phyloP scores from a whole-genome alignment of 92 coral and sea anemone genomes.

The Pocillopora grandis region DNA sequence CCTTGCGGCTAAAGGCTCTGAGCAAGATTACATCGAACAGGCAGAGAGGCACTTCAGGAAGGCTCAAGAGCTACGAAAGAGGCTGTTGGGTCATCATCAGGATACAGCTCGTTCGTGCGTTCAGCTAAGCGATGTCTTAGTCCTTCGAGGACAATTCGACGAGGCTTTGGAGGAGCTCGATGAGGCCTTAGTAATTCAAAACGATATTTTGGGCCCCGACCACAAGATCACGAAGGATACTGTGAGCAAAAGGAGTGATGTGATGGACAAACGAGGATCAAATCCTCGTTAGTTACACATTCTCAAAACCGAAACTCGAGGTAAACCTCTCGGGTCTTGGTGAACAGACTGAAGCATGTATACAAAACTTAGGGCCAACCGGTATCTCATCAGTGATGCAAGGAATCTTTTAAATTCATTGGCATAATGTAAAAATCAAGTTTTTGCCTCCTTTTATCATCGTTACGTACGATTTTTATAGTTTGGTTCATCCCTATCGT shows the following conservation, averaged over 20 bases:
- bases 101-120: conserved; percentile 35
- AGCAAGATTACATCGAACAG: neutral
- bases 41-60: neutral
- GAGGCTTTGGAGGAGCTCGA: conserved; percentile 12
- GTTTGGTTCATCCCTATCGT: no score
- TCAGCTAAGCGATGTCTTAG: conserved; percentile 7
- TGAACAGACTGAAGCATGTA: no score
- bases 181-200: conserved; percentile 3
- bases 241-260: neutral
- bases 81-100: conserved; percentile 9
- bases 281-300: neutral
- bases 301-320: no score
- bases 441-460: no score
- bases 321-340: no score
- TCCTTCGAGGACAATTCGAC: neutral
- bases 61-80: conserved; percentile 2
- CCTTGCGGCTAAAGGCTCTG: neutral
- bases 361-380: no score
- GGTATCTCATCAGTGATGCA: no score
- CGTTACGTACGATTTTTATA: no score
- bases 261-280: neutral
- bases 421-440: no score
- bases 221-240: neutral
- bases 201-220: conserved; percentile 3
- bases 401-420: no score